These are phyloP conservation scores for Platynereis dumerilii DNA, from an alignment of 2,888 invertebrate species.

Conservation along the genomic window DNA sequence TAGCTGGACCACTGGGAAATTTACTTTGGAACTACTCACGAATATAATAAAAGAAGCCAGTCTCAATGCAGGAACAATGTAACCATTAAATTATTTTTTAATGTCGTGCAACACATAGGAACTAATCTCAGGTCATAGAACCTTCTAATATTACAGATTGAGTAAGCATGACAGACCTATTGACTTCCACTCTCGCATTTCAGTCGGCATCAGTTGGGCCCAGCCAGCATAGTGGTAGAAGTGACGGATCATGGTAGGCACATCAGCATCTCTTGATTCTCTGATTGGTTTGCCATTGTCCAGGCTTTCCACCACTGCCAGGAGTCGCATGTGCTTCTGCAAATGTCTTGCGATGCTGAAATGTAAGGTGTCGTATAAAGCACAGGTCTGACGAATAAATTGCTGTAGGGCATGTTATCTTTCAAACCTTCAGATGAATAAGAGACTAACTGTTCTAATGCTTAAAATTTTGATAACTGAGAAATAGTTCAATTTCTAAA, in stretches of 20 bases:
- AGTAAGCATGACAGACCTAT: constrained; percentile 61
- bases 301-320: constrained; percentile 66
- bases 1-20: too few species aligned
- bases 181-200: constrained; percentile 64
- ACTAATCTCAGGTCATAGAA: too few species aligned
- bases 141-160: too few species aligned
- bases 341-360: constrained; percentile 66
- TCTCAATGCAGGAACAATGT: too few species aligned
- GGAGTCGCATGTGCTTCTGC: constrained; percentile 65
- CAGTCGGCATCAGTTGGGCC: constrained; percentile 62
- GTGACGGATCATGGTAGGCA: constrained; percentile 65
- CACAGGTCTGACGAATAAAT: too few species aligned
- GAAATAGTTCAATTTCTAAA: too few species aligned
- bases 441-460: neutral
- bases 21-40: too few species aligned
- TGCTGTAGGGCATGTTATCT: too few species aligned
- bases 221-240: constrained; percentile 68
- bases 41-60: too few species aligned
- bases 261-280: constrained; percentile 64
- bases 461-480: too few species aligned
- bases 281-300: constrained; percentile 64
- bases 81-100: too few species aligned
- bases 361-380: constrained; percentile 2
- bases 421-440: neutral
- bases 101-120: too few species aligned